Evolutionary conservation across 2,888 invertebrate genomes (phyloP).

Genomic region (Heliconius ismenius): DNA sequence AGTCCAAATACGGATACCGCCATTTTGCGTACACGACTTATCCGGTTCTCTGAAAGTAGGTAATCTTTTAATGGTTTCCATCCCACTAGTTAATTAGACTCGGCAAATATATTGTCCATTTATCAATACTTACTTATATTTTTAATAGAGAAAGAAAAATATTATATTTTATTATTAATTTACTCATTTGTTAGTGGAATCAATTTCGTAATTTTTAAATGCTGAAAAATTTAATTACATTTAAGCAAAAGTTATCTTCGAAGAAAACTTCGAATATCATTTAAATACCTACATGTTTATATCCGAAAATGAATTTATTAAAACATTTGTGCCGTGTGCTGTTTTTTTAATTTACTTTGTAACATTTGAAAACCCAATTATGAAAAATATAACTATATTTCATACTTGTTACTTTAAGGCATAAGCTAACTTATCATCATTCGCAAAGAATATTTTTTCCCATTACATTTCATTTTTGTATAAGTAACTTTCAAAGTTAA

Average conservation of each 20-base stretch:
- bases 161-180: not conserved
- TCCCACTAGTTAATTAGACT: not conserved
- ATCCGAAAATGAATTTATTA: not conserved
- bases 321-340: constrained; percentile 1
- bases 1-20: no score
- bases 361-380: not conserved
- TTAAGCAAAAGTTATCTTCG: not conserved
- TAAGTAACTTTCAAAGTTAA: constrained; percentile 13
- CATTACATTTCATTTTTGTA: not conserved
- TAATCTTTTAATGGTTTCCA: no score
- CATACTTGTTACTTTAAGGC: not conserved
- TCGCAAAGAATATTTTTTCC: constrained; percentile 8
- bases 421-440: constrained; percentile 1
- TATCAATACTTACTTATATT: no score
- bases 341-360: not conserved
- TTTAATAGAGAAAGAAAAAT: no score
- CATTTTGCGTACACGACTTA: no score
- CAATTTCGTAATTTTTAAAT: not conserved
- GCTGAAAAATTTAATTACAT: not conserved
- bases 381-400: constrained; percentile 17
- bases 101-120: no score
- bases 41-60: no score
- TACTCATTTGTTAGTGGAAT: not conserved
- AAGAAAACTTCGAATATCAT: not conserved
- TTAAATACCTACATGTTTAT: not conserved